Base-by-base conservation (phyloP, 1,140 invertebrate genomes). In the Bradysia coprophila region DNA sequence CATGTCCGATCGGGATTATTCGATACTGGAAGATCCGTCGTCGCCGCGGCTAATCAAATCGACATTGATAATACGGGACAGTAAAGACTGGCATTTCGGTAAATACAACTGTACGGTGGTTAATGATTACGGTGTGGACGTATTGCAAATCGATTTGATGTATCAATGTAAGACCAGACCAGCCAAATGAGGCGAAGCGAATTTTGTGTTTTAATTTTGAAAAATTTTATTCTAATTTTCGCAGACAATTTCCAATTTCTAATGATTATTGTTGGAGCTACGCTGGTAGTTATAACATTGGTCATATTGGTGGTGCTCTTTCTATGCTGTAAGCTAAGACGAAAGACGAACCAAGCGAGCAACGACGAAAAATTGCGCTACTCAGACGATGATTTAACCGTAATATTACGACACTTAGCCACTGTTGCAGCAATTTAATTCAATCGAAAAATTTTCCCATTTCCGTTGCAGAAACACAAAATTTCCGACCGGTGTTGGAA, bases 51-150 rank as follows among this genome's bases (percentile, higher is more conserved):
- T 78, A 1, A 64, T 72, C 46, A 84, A 80, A 53, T 86, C 79
- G 47, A 84, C 81, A 13, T 66, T 95, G 23, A 78, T 89, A 44
- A 87, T 95, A 43, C 67, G 78, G 34, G 78, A 87, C 51, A 82
- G 85, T 24, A 75, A 79, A 55, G 72, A 77, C 21, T 74, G 74
- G 50, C 89, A 95, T 61, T 95, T 92, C 59, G 91, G 90, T 20
- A 68, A 76, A 48, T 96, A 94, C 67, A 95, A 93, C 66, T 96
- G 92, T 62, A 86, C 88, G 20, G 89, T 93, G 11, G 77, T 77
- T 33, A 96, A 96, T 61, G 76, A 80, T 43, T 93, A 86, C 54
- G 91, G 92, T 32, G 78, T 76, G 44, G 86, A 92, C 57, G 74
- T 78, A 16, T 72, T 81, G 38, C 76, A 86, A 53, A 92, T 96